These are phyloP conservation scores for Lutraria rhynchaena DNA, from an alignment of 1,140 invertebrate species.

Conservation along the genomic window DNA sequence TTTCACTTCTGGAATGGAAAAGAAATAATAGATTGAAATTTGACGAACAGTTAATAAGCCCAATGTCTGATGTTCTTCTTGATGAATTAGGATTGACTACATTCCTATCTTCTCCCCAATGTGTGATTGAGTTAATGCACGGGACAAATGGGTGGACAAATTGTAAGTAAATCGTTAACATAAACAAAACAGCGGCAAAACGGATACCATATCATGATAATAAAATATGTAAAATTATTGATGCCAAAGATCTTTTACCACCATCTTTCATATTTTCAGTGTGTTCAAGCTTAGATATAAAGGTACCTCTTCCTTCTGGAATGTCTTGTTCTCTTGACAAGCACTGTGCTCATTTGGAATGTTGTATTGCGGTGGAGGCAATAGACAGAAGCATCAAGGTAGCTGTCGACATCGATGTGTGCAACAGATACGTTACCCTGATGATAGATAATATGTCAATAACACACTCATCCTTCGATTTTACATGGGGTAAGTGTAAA, in stretches of 20 bases:
- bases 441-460: constrained; percentile 50
- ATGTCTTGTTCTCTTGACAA: constrained; percentile 33
- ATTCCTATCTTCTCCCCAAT: not conserved
- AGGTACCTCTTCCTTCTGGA: not conserved
- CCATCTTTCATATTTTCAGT: not conserved
- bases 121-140: too few relatives aligned
- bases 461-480: constrained; percentile 38
- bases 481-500: constrained; percentile 4
- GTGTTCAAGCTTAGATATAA: not conserved
- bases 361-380: constrained; percentile 46
- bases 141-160: too few relatives aligned
- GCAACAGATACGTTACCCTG: constrained; percentile 38
- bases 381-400: constrained; percentile 40
- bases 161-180: too few relatives aligned
- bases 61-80: constrained; percentile 13
- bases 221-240: not conserved
- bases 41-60: not conserved
- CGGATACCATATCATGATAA: too few relatives aligned
- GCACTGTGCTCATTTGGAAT: constrained; percentile 49
- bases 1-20: constrained; percentile 40
- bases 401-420: constrained; percentile 39
- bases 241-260: not conserved
- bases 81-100: constrained; percentile 16
- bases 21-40: not conserved
- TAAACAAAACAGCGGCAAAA: too few relatives aligned